A percentile compares a stretch with the other conserved stretches of the same genome.
These are phyloP conservation scores for Yponomeuta cagnagella DNA, from an alignment of 2,888 invertebrate genomes.

Conservation along the genomic window DNA sequence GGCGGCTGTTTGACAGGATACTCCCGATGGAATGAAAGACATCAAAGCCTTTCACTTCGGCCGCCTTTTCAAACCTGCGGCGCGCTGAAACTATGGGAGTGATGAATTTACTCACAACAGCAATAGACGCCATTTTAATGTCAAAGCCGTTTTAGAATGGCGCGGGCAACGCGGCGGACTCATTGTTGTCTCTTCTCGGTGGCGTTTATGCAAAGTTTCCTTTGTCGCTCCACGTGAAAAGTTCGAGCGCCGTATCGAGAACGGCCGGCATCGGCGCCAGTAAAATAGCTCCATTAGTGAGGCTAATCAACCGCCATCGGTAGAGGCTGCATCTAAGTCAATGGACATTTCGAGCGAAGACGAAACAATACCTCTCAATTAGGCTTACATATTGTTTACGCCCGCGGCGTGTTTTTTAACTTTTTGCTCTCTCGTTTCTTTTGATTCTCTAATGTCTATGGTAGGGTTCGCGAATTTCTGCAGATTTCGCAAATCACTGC, in stretches of 20 bases:
- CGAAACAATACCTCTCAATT: background rate
- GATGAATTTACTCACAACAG: conserved; percentile 23
- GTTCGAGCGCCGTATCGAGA: conserved; percentile 42
- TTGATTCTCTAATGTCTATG: too few relatives aligned
- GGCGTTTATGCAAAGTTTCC: conserved; percentile 55
- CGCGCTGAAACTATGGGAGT: conserved; percentile 33
- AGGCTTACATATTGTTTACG: background rate
- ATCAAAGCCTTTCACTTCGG: background rate
- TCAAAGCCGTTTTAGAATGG: conserved; percentile 17
- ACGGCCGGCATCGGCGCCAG: conserved; percentile 11
- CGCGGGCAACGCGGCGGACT: conserved; percentile 41
- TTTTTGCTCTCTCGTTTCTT: too few relatives aligned
- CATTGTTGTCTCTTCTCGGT: conserved; percentile 41
- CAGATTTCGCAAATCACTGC: too few relatives aligned
- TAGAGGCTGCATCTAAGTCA: background rate
- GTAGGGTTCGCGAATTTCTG: too few relatives aligned
- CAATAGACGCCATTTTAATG: conserved; percentile 33
- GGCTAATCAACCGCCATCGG: conserved; percentile 12
- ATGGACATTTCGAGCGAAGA: background rate
- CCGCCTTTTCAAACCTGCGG: conserved; percentile 16
- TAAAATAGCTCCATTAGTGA: conserved; percentile 24
- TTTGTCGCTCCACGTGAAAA: conserved; percentile 56
- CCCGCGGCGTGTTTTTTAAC: too few relatives aligned
- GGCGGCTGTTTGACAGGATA: background rate
- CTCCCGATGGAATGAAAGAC: background rate